A percentile compares a stretch with the other conserved stretches of the same genome.
Evolutionary conservation across 2,113 vertebrate genomes (phyloP).

Genomic region (Bettongia penicillata): DNA sequence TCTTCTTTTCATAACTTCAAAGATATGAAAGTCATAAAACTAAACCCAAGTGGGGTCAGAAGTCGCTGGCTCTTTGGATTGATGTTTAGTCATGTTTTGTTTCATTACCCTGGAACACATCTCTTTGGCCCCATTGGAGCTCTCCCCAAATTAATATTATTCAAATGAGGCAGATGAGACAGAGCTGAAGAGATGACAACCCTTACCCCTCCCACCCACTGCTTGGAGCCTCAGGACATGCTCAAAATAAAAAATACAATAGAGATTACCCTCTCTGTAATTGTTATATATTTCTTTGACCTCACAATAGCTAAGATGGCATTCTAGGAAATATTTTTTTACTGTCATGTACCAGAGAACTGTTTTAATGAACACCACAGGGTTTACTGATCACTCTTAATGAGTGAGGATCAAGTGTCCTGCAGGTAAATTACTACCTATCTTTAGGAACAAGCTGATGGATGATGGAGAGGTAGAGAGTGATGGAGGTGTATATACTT

Average conservation of each 20-base stretch:
- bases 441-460: conserved; percentile 79
- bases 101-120: conserved; percentile 74
- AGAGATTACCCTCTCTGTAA: conserved; percentile 64
- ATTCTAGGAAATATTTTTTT: conserved; percentile 71
- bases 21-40: conserved; percentile 91
- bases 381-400: conserved; percentile 82
- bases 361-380: conserved; percentile 83
- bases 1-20: conserved; percentile 89
- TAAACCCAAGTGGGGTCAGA: conserved; percentile 83
- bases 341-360: conserved; percentile 74
- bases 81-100: conserved; percentile 83
- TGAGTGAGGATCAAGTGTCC: conserved; percentile 76
- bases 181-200: conserved; percentile 52
- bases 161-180: conserved; percentile 65
- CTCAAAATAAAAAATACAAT: conserved; percentile 66
- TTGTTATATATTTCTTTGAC: conserved; percentile 79
- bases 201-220: conserved; percentile 13
- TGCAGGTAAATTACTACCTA: conserved; percentile 78
- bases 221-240: conserved; percentile 42
- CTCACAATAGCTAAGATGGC: conserved; percentile 71
- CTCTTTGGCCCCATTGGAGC: conserved; percentile 68
- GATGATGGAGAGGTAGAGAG: conserved; percentile 70
- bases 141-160: conserved; percentile 70
- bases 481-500: conserved; percentile 58
- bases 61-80: conserved; percentile 81